Base-by-base conservation (phyloP, 2,888 invertebrate species). In the Mycogona germanica region DNA sequence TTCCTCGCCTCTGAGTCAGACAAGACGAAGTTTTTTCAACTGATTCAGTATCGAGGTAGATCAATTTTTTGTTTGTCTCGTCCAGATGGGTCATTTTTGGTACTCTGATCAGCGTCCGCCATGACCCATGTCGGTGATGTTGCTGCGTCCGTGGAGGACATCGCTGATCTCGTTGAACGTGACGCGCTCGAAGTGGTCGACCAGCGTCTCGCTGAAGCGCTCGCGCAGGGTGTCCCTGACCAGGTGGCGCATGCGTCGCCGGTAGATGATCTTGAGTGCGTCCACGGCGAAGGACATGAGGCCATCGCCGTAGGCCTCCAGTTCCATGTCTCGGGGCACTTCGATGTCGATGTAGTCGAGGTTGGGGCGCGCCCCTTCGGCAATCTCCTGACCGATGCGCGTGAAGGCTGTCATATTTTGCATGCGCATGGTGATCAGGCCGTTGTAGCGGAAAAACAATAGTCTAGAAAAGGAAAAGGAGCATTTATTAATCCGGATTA, bases 201-300 rank as follows among this genome's bases (percentile, higher is more conserved):
- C 3, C 25, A 45, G 12, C 19, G 29, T 45, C 17, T 28, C 26
- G 25, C 26, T 23, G 17, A 45, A 26, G 25, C 29, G 23, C 17
- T 45, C 45, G 19, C 19, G 45, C 45, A 45, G 25, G 26, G 45
- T 45, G 2, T 25, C 7, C 45, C 28, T 45, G 2, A 45, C 45
- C 45, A 45, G 28, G 9, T 28, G 45, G 12, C 45, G 26, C 28
- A 45, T 3, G 12, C 45, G 45, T 9, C 28, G 9, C 28, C 26
- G 23, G 45, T 45, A 45, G 26, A 45, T 19, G 26, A 45, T 19
- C 6, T 45, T 26, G 14, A 45, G 2, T 2, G 45, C 45, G 45
- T 45, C 26, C 25, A 45, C 25, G 9, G 29, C 28, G 9, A 45
- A 21, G 25, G 45, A 45, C 17, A 45, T 29, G 1, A 29, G 25